Percentiles rank a stretch among this genome's conserved stretches.
These are phyloP conservation scores for Cheilosia soror DNA, from an alignment of 2,888 invertebrate genomes.

Conservation along the genomic window DNA sequence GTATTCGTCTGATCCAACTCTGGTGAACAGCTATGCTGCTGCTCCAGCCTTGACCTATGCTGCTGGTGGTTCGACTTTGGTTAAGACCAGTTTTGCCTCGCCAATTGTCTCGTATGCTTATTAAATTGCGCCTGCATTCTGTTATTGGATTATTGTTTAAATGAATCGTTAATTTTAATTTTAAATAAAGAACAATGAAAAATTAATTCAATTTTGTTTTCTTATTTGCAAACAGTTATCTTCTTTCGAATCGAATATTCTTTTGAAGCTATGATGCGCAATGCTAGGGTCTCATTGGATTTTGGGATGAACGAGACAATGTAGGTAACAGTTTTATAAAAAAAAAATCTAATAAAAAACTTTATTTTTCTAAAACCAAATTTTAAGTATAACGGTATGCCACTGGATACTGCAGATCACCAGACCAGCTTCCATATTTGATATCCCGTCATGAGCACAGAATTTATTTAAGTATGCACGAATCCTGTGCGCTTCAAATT, in stretches of 20 bases:
- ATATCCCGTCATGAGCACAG: no score
- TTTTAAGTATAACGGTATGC: no score
- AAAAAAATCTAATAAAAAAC: no score
- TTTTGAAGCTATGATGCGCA: no score
- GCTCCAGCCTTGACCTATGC: constrained; percentile 41
- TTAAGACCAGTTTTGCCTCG: constrained; percentile 58
- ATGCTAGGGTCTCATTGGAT: no score
- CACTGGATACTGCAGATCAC: no score
- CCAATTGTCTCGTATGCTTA: constrained; percentile 55
- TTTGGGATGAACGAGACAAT: no score
- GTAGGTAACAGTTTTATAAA: no score
- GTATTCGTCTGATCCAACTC: constrained; percentile 39
- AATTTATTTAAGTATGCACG: no score
- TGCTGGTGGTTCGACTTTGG: constrained; percentile 33
- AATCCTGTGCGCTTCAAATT: no score
- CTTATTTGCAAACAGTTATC: background rate
- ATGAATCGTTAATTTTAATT: constrained; percentile 45
- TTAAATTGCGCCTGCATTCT: constrained; percentile 31
- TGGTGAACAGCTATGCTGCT: constrained; percentile 43
- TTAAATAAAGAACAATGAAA: constrained; percentile 17
- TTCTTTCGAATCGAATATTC: background rate
- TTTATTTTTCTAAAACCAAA: no score
- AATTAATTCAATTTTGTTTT: background rate
- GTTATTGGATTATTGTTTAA: constrained; percentile 39
- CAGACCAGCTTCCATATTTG: no score